Percentiles rank a stretch among this genome's conserved stretches.
These are phyloP conservation scores for Sebastes jordani DNA, from an alignment of 2,797 vertebrate species.

Conservation along the genomic window DNA sequence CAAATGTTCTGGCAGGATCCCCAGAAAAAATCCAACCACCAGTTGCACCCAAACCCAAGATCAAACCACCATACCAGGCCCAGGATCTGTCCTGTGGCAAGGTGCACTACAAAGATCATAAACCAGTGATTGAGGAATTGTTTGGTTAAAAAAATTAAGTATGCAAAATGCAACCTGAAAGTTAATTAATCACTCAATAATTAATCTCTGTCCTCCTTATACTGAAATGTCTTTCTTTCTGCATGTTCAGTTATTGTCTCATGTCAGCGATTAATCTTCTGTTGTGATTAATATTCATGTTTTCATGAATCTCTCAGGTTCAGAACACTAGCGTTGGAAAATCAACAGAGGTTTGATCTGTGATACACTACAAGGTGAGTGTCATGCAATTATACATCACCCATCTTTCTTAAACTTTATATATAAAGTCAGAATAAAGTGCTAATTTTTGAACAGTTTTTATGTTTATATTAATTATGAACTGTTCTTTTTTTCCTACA, in stretches of 20 bases:
- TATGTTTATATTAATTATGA: background rate
- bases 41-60: conserved; percentile 49
- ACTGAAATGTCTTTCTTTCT: background rate
- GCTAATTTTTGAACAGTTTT: background rate
- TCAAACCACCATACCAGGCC: conserved; percentile 38
- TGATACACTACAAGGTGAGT: conserved; percentile 35
- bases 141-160: background rate
- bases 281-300: background rate
- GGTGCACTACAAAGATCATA: conserved; percentile 40
- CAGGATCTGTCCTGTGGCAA: conserved; percentile 51
- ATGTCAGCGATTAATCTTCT: background rate
- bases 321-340: conserved; percentile 61
- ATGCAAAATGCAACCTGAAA: background rate
- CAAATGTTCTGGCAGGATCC: conserved; percentile 13
- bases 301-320: conserved; percentile 54
- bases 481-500: conserved; percentile 26
- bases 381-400: background rate
- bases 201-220: background rate
- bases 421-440: background rate
- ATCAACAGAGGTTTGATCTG: conserved; percentile 81
- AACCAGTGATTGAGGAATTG: background rate
- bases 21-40: conserved; percentile 33
- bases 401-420: background rate
- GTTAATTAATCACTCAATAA: background rate
- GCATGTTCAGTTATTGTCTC: background rate